Conservation (phyloP, 2,888 invertebrate species). For the Palloptera scutellata region DNA sequence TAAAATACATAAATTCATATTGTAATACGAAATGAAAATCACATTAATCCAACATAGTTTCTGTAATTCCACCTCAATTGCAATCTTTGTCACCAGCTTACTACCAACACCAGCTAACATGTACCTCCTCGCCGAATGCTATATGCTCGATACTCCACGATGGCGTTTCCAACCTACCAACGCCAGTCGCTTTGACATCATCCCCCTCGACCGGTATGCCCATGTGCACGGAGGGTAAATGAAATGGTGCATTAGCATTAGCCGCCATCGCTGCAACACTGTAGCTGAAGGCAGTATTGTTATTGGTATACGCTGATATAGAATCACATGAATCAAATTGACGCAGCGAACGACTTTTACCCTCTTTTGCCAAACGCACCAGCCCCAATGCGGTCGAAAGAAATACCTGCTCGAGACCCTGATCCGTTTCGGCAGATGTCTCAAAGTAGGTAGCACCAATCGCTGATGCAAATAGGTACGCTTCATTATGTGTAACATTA, state of each 20-base stretch:
- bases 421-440: conserved; percentile 81
- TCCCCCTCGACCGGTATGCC: conserved; percentile 65
- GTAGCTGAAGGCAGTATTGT: conserved; percentile 53
- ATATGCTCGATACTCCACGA: conserved; percentile 73
- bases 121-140: conserved; percentile 73
- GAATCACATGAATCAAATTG: conserved; percentile 71
- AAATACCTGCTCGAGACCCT: conserved; percentile 81
- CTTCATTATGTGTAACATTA: conserved; percentile 74
- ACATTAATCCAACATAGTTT: background rate
- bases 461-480: conserved; percentile 76
- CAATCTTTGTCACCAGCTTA: background rate
- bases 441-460: conserved; percentile 88
- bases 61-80: background rate
- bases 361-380: conserved; percentile 67
- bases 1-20: background rate
- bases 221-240: conserved; percentile 59
- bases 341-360: conserved; percentile 67
- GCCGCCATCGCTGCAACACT: conserved; percentile 48
- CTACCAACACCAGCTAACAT: conserved; percentile 70
- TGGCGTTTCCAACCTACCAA: conserved; percentile 71
- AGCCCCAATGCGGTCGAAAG: conserved; percentile 72
- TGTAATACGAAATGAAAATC: conserved; percentile 1
- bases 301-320: conserved; percentile 57
- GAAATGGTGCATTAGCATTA: conserved; percentile 48
- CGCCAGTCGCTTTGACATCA: conserved; percentile 69